These are phyloP conservation scores for Bucco capensis DNA, from an alignment of 2,113 vertebrate species.

Conservation along the genomic window DNA sequence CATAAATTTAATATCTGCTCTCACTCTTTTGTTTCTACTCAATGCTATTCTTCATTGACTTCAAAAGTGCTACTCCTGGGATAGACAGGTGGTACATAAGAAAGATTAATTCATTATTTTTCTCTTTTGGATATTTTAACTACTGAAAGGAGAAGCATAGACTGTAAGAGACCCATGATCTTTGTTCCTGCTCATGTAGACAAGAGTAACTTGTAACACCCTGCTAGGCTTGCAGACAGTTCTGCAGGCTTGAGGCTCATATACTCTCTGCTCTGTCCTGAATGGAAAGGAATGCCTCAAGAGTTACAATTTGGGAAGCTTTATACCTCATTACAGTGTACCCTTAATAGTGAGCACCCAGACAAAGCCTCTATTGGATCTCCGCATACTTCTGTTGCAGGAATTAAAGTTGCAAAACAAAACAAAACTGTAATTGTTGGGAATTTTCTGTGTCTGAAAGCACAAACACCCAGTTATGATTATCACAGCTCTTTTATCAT, in stretches of 20 bases:
- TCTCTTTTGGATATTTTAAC: not conserved
- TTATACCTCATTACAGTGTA: not conserved
- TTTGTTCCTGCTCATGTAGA: not conserved
- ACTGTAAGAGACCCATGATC: not conserved
- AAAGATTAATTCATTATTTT: not conserved
- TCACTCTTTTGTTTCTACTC: not conserved
- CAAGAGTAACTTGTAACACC: not conserved
- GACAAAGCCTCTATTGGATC: not conserved
- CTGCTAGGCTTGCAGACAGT: not conserved
- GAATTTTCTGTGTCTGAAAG: not conserved
- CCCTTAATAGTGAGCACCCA: not conserved
- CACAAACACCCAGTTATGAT: not conserved
- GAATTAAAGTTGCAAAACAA: not conserved
- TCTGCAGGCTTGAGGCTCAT: not conserved
- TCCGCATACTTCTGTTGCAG: not conserved
- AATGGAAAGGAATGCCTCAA: not conserved
- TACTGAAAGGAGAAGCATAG: not conserved
- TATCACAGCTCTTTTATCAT: not conserved
- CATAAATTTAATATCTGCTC: not conserved
- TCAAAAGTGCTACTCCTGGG: not conserved
- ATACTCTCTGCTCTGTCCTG: not conserved
- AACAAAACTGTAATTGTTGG: not conserved
- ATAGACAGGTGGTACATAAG: not conserved
- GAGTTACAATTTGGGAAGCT: not conserved
- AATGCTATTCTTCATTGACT: not conserved